Base-by-base conservation (phyloP, 2,888 invertebrate genomes). In the Balanococcus diminutus region DNA sequence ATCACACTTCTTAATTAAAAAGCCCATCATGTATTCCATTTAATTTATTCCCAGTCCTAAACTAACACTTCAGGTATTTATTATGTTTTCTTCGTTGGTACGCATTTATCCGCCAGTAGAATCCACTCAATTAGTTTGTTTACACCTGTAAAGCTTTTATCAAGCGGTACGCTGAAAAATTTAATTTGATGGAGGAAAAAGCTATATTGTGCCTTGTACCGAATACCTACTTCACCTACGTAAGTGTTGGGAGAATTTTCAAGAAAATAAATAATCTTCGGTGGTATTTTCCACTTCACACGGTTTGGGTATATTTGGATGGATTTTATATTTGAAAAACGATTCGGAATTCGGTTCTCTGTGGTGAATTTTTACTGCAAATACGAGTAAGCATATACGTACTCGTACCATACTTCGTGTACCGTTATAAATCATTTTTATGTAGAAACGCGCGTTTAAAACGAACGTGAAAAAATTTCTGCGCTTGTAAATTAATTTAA, bases 1-100 rank as follows among this genome's bases (percentile, higher is more conserved):
- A 75, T 75, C 75, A 36, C 19, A 19, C 32, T 75, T 75, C 75
- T 75, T 32, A 75, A 75, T 75, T 75, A 75, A 75, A 75, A 75
- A n/a, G 32, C 32, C 75, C 32, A 32, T 75, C 75, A 32, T 32
- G 75, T 75, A 75, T 75, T 32, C 32, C 75, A 75, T 75, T 75
- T 32, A 75, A 75, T 75, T 32, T 75, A 32, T 32, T 32, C 75
- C 25, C 32, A 31, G 32, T 32, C n/a, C 32, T 75, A 75, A 75
- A 25, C 32, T 75, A 75, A 32, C 75, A 32, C 32, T 75, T 31
- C 19, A 75, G n/a, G 75, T 32, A 32, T 75, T 75, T 32, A 75
- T 75, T 32, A 75, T 75, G 32, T 75, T 32, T 32, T n/a, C 32
- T 5, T 16, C 32, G 32, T 32, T 19, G 11, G 67, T 75, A 8